A percentile compares a stretch with the other conserved stretches of the same genome.
phyloP scores from a whole-genome alignment of 2,113 vertebrate species.

The Circaetus gallicus region DNA sequence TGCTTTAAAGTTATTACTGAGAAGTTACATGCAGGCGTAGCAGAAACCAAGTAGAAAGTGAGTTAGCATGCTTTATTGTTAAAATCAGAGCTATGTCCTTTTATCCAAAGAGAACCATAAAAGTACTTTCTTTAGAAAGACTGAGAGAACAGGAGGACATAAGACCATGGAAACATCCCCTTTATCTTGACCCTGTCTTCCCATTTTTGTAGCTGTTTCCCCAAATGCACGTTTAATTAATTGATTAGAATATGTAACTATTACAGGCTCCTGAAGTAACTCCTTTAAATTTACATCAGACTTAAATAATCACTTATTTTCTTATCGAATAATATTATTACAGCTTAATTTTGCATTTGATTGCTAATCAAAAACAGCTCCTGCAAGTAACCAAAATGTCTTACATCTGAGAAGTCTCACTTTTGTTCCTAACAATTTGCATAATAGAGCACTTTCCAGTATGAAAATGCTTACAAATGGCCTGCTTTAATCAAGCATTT shows the following conservation, averaged over 20 bases:
- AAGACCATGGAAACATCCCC: background rate
- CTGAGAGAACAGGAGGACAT: background rate
- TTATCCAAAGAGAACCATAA: background rate
- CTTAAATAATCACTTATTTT: background rate
- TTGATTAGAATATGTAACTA: background rate
- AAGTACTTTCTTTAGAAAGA: background rate
- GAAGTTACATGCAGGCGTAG: background rate
- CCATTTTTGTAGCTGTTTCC: background rate
- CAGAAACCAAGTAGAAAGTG: background rate
- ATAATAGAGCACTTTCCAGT: background rate
- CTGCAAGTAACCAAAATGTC: background rate
- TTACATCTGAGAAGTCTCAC: background rate
- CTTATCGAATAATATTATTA: background rate
- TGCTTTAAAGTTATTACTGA: background rate
- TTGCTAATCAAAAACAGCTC: background rate
- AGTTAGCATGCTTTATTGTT: background rate
- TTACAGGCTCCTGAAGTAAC: background rate
- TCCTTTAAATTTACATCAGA: background rate
- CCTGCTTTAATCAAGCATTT: background rate
- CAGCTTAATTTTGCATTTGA: background rate
- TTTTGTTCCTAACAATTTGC: background rate
- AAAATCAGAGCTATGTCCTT: background rate
- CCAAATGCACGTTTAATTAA: background rate
- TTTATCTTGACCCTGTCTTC: background rate
- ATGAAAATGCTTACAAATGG: background rate